Conservation (phyloP, 2,888 invertebrate genomes). For the Axea sp. region DNA sequence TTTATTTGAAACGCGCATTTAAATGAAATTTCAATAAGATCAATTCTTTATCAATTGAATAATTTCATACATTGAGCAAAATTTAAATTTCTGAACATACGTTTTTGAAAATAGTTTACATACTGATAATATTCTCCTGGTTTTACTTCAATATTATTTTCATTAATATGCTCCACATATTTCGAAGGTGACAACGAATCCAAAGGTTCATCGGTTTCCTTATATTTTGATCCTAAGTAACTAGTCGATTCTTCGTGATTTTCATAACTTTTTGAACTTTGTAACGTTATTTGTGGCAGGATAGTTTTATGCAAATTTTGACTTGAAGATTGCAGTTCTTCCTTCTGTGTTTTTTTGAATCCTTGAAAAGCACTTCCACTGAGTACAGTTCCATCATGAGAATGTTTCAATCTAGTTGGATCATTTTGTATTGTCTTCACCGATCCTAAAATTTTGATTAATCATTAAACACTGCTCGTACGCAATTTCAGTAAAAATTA, state of each 20-base stretch:
- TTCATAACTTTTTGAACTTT: conserved; percentile 69
- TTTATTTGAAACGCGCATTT: too few relatives aligned
- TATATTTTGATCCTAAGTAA: conserved; percentile 52
- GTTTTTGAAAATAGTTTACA: conserved; percentile 8
- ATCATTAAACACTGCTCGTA: too few relatives aligned
- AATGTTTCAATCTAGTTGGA: conserved; percentile 69
- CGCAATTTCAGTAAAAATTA: too few relatives aligned
- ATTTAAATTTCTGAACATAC: too few relatives aligned
- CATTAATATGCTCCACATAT: conserved; percentile 74
- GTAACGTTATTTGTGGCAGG: conserved; percentile 63
- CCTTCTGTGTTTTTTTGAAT: conserved; percentile 68
- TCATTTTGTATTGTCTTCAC: conserved; percentile 73
- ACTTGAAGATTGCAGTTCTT: conserved; percentile 22
- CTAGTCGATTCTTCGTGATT: conserved; percentile 59
- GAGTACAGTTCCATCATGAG: conserved; percentile 66
- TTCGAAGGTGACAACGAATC: conserved; percentile 73
- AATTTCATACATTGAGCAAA: too few relatives aligned
- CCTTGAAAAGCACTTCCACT: conserved; percentile 71
- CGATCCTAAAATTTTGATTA: conserved; percentile 69
- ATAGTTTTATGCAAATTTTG: conserved; percentile 47
- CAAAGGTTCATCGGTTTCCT: conserved; percentile 65
- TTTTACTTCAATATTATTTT: conserved; percentile 76
- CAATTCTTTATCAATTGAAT: too few relatives aligned
- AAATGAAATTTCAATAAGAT: too few relatives aligned
- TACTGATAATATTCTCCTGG: conserved; percentile 75